These are phyloP conservation scores for Caenorhabditis virilis DNA, from an alignment of 2,888 invertebrate genomes.

Conservation along the genomic window DNA sequence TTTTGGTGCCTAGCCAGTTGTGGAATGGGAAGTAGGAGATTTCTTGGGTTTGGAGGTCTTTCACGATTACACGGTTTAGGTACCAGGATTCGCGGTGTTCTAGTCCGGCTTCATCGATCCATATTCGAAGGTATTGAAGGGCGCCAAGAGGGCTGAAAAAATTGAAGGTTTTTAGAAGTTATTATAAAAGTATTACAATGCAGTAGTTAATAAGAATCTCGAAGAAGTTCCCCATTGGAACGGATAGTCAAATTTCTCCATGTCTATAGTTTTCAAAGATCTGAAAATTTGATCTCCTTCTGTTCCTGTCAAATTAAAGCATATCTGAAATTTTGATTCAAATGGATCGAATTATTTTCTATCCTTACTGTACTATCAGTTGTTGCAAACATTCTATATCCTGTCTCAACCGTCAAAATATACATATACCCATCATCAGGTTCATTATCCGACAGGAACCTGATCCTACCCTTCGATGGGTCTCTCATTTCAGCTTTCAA, in stretches of 20 bases:
- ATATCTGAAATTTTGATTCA: slow-evolving; percentile 18
- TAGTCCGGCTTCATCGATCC: slow-evolving; percentile 49
- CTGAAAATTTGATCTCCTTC: slow-evolving; percentile 42
- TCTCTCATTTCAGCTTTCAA: slow-evolving; percentile 18
- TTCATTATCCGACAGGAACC: slow-evolving; percentile 46
- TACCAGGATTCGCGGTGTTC: slow-evolving; percentile 55
- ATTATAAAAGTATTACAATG: no score
- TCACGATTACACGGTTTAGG: slow-evolving; percentile 44
- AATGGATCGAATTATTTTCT: not conserved
- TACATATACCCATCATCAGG: slow-evolving; percentile 52
- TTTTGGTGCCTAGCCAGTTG: slow-evolving; percentile 54
- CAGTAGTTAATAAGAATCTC: slow-evolving; percentile 52
- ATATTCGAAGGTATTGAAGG: slow-evolving; percentile 43
- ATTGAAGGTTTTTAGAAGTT: slow-evolving; percentile 3
- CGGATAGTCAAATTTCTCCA: slow-evolving; percentile 22
- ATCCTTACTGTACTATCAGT: slow-evolving; percentile 44
- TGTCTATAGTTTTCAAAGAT: slow-evolving; percentile 27
- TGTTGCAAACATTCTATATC: slow-evolving; percentile 50
- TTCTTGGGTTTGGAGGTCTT: slow-evolving; percentile 45
- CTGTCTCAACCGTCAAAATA: slow-evolving; percentile 50
- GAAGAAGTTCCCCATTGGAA: slow-evolving; percentile 50
- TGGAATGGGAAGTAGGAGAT: slow-evolving; percentile 48
- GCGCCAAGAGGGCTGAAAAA: slow-evolving; percentile 42
- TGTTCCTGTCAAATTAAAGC: slow-evolving; percentile 48
- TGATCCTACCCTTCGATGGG: slow-evolving; percentile 22